phyloP scores from a whole-genome alignment of 2,113 vertebrate genomes.

The Sprattus sprattus region DNA sequence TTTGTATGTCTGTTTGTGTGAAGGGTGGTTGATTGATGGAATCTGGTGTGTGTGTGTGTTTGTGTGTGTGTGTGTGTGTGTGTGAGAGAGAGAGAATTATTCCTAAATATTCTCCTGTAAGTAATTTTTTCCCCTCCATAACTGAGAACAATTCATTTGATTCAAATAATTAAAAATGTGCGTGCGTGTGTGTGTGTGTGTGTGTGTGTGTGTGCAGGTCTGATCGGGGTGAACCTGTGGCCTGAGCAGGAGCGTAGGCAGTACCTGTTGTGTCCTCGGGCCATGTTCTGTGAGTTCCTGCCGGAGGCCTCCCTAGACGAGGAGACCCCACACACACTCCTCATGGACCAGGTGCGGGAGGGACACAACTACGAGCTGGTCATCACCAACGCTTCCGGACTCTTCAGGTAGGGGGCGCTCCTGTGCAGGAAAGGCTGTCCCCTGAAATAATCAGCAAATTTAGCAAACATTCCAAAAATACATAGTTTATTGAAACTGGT shows the following conservation, averaged over 20 bases:
- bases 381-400: constrained; percentile 73
- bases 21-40: too few relatives aligned
- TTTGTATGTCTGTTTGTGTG: not conserved
- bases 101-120: too few relatives aligned
- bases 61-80: constrained; percentile 67
- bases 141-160: too few relatives aligned
- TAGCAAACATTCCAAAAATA: too few relatives aligned
- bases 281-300: constrained; percentile 88
- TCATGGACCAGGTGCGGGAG: constrained; percentile 80
- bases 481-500: too few relatives aligned
- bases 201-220: constrained; percentile 72
- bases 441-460: too few relatives aligned
- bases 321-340: constrained; percentile 57
- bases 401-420: constrained; percentile 77
- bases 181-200: not conserved
- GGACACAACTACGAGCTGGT: constrained; percentile 79
- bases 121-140: too few relatives aligned
- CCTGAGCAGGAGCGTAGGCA: constrained; percentile 63
- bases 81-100: too few relatives aligned
- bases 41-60: not conserved
- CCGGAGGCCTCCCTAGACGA: constrained; percentile 64
- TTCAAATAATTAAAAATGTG: too few relatives aligned
- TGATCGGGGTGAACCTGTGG: constrained; percentile 86
- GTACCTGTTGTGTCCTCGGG: constrained; percentile 83
- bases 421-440: not conserved